Base-by-base conservation (phyloP, 2,797 vertebrate genomes). In the Chelonia mydas region DNA sequence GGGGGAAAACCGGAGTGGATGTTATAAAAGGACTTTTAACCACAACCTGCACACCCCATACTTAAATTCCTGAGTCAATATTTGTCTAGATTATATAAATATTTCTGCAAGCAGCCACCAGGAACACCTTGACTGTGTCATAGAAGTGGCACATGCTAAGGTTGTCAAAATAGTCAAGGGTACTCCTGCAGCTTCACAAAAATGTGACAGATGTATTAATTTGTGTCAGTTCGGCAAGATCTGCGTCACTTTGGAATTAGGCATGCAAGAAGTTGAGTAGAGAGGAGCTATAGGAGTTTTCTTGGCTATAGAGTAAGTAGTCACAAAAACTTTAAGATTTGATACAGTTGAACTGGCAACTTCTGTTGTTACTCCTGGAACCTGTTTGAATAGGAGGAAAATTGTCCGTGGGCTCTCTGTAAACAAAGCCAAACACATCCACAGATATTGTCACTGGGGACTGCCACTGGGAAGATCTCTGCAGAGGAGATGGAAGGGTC, bases 261-360 rank as follows among this genome's bases (percentile, higher is more conserved):
- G 33, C 81, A 93, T 86, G 84, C 33, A 92, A 50, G 91, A 94
- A 77, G 11, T 25, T 84, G 78, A 95, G 84, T 51, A 81, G 61
- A 82, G 49, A 41, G 51, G 27, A 41, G 19, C 11, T 68, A 27
- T 72, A 23, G 11, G 11, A 10, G 23, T 93, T 89, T 92, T 88
- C 76, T 90, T 93, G 82, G 74, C 61, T 88, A 23, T 61, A 83
- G 94, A 93, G 83, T 21, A 82, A 87, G 55, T 57, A 92, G 54
- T 28, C 68, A 88, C 76, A 91, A 87, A 90, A 88, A 83, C 2
- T 79, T 31, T 10, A 28, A 33, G 13, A 12, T 50, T 50, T 86
- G 53, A 41, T 92, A 82, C 8, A 88, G 91, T 97, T 96, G 89
- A 97, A 96, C 90, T 95, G 95, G 83, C 81, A 96, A 17, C 37